These are phyloP conservation scores for Saxidomus purpurata DNA, from an alignment of 1,140 invertebrate species.

Conservation along the genomic window DNA sequence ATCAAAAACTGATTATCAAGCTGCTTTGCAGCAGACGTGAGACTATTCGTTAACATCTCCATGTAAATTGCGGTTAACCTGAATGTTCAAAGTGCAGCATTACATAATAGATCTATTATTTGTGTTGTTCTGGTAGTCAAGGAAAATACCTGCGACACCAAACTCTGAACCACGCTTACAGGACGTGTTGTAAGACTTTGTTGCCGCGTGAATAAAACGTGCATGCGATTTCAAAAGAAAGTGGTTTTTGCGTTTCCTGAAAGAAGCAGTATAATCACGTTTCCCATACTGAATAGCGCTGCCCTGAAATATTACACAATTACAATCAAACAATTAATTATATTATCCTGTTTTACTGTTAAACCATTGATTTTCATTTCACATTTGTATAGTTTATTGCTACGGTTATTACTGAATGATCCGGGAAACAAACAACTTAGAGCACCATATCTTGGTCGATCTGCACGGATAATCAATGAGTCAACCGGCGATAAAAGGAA, in stretches of 20 bases:
- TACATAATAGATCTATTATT: too few species aligned
- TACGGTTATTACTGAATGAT: slow-evolving; percentile 51
- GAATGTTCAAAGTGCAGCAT: too few species aligned
- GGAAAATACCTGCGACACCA: too few species aligned
- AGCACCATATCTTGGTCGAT: slow-evolving; percentile 38
- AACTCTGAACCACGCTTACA: too few species aligned
- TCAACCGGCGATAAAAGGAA: slow-evolving; percentile 54
- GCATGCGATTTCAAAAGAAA: background rate
- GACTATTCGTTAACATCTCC: too few species aligned
- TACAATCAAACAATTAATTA: slow-evolving; percentile 47
- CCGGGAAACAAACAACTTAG: slow-evolving; percentile 52
- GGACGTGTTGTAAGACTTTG: background rate
- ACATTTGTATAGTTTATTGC: slow-evolving; percentile 44
- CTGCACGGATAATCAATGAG: slow-evolving; percentile 46
- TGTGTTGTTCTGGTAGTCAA: too few species aligned
- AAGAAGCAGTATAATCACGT: background rate
- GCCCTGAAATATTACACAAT: slow-evolving; percentile 50
- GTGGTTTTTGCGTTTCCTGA: background rate
- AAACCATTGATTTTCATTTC: slow-evolving; percentile 59
- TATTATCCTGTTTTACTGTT: slow-evolving; percentile 57
- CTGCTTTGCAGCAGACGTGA: too few species aligned
- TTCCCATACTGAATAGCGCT: background rate
- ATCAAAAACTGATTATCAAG: too few species aligned
- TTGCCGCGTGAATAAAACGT: background rate
- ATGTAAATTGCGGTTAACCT: too few species aligned